Evolutionary conservation across 1,140 invertebrate species (phyloP), one percentile per base, ranked within the genome.

Genomic region (Drosophila nikananu): DNA sequence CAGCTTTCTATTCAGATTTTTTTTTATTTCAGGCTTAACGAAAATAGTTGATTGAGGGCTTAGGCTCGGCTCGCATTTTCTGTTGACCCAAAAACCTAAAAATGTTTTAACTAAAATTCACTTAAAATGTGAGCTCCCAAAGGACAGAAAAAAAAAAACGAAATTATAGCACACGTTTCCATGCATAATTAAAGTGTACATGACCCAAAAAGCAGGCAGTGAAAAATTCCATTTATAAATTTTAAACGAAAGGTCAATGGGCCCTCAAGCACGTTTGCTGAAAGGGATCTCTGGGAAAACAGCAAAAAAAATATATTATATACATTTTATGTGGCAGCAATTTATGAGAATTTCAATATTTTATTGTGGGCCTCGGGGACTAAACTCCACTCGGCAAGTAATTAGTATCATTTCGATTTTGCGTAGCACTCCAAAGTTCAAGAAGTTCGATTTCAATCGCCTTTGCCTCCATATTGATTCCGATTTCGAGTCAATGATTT

Each of bases 121-220:
- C 42, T 70, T 68, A 57, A 68, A 77, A 77, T 62, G 59, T 35
- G 37, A 62, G 42, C 48, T 37, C 44, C 12, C 52, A 41, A 21
- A 17, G 30, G 62, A 51, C 42, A 27, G 12, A n/a, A 48, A 60
- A 23, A 48, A 60, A 23, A 8, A 52, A 37, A 21, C 35, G 13
- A 60, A 67, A 77, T 71, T 71, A 71, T 68, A 27, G 77, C 77
- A 67, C 80, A 70, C 57, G 77, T 75, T 80, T 58, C 73, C 77
- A 74, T 83, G 81, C 70, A 83, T 83, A 83, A 83, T 83, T 83
- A 70, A 83, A 83, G 75, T 42, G 48, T 48, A 51, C 60, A 70
- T 67, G 70, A 54, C 70, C 80, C 54, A 57, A 81, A 82, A 76
- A 61, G 55, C 52, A 27, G 44, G 59, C 71, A 60, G 46, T 23